Base-by-base conservation (phyloP, 2,113 vertebrate species). In the Mormyrus lacerda region DNA sequence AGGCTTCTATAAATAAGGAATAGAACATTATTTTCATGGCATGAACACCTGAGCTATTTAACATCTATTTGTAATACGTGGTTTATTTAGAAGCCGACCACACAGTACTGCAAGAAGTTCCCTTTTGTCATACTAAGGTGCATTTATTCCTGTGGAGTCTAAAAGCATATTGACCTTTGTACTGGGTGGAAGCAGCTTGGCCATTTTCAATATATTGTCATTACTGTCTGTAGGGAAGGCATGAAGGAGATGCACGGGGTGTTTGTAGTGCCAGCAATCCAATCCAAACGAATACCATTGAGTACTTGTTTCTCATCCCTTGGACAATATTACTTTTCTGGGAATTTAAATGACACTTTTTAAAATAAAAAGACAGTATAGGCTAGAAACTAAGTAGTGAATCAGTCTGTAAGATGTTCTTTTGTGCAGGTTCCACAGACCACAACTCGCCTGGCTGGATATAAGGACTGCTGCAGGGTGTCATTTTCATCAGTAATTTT, bases 271-370 rank as follows among this genome's bases (percentile, higher is more conserved):
- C 94, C 92, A 93, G 91, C 73, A 91, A 91, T 94, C 93, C 93
- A 92, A 93, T 91, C 91, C 90, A 55, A 85, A 89, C 88, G 92
- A 94, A 94, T 92, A 93, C 92, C 91, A 93, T 90, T 24, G 73
- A 88, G 92, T 92, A 89, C 93, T 93, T 94, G 92, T 93, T 94
- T 93, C 91, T 93, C 92, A 91, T 91, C n/a, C 90, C 93, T 92
- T 9, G 82, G 90, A 93, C 93, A 92, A 92, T 93, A 91, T 90
- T 91, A 91, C 92, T 93, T 89, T 90, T 27, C 91, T 93, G 94
- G 92, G 90, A 93, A 94, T 96, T 95, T 96, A 95, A 95, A 94
- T 95, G 94, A 95, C 95, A 95, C 94, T 92, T 94, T 94, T 89
- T 87, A 61, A 91, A 92, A 93, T 93, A 92, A 82, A 90, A 90